Evolutionary conservation across 2,888 invertebrate genomes (phyloP), one percentile per base, ranked within the genome.

Genomic region (Andrena bicolor): DNA sequence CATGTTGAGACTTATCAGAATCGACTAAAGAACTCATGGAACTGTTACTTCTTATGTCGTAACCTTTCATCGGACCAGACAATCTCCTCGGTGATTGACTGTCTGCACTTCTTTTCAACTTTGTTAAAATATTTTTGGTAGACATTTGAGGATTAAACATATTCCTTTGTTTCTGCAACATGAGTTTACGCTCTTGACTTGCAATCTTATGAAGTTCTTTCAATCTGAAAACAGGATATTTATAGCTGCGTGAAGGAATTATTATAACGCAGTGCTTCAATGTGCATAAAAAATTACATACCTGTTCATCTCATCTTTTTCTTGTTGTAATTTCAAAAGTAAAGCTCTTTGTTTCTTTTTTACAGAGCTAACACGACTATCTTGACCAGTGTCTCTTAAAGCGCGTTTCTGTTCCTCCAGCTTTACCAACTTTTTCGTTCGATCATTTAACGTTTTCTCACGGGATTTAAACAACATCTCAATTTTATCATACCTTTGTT

Each of bases 341-440:
- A 97, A 94, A 0, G 96, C 96, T 78, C 96, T 94, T 91, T 97
- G 96, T 85, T 96, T 96, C 91, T 96, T 96, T 87, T 96, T 96
- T 32, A 97, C 95, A 1, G 95, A 93, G 76, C 93, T 93, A 53
- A 94, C 91, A 60, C 93, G 90, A 84, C 93, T 93, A 60, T 94
- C 94, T 68, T 94, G 93, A 1, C 94, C 94, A 5, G 93, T 93
- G 71, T 93, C 94, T 74, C 91, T 89, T 41, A 94, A 76, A 7
- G 91, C 93, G 7, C 94, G 95, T 91, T 96, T 96, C 89, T 96
- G 96, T 65, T 96, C 95, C 91, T 96, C 96, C 23, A 97, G 66
- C 77, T 93, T 91, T 0, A 91, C 93, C 69, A 94, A 87, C 75
- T 94, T 94, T 92, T 96, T 96, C 0, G 96, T 96, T 85, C 96